A percentile compares a stretch with the other conserved stretches of the same genome.
Conservation (phyloP, 2,113 vertebrate species). For the Salvelinus fontinalis region DNA sequence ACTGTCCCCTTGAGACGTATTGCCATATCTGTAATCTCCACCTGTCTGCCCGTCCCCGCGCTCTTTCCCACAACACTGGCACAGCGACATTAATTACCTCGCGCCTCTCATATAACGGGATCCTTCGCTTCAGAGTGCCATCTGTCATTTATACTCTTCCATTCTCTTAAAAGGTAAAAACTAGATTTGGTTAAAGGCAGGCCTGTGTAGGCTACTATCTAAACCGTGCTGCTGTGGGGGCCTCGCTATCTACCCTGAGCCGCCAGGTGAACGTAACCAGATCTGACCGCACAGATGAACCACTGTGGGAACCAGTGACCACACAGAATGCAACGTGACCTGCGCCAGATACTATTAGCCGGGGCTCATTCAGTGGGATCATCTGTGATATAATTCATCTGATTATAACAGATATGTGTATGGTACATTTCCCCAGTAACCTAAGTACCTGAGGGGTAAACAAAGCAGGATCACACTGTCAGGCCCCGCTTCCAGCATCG, state of each 20-base stretch:
- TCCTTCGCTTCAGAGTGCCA: background rate
- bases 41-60: conserved; percentile 13
- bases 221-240: background rate
- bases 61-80: conserved; percentile 62
- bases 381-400: too few relatives aligned
- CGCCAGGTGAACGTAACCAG: conserved; percentile 60
- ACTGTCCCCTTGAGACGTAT: conserved; percentile 41
- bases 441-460: too few relatives aligned
- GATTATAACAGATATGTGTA: too few relatives aligned
- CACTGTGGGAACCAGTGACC: background rate
- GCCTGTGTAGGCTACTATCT: background rate
- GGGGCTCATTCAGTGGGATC: too few relatives aligned
- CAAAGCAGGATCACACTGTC: too few relatives aligned
- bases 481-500: too few relatives aligned
- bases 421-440: too few relatives aligned
- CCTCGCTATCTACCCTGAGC: conserved; percentile 3
- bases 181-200: background rate
- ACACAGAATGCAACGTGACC: too few relatives aligned
- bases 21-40: conserved; percentile 28
- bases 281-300: conserved; percentile 50
- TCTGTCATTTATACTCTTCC: conserved; percentile 25
- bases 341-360: too few relatives aligned
- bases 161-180: background rate
- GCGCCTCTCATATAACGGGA: conserved; percentile 30
- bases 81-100: conserved; percentile 27